Percentiles rank a stretch among this genome's conserved stretches.
Conservation (phyloP, 2,888 invertebrate species). For the Mimumesa dahlbomi region DNA sequence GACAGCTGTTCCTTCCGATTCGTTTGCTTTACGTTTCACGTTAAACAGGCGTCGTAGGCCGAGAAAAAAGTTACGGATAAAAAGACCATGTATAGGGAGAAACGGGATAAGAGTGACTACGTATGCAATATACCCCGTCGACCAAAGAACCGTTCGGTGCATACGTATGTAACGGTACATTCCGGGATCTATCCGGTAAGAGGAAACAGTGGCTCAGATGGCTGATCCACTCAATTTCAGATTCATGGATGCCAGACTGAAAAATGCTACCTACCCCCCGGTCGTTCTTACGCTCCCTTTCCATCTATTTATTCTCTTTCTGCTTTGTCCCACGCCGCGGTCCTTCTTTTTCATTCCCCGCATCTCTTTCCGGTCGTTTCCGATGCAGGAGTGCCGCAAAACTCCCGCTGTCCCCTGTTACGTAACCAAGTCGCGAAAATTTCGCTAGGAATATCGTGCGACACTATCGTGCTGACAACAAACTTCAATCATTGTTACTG, state of each 20-base stretch:
- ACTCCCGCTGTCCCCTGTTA: too few species aligned
- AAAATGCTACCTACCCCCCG: constrained; percentile 64
- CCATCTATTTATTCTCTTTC: constrained; percentile 29
- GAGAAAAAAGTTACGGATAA: not conserved
- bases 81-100: not conserved
- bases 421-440: too few species aligned
- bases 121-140: constrained; percentile 21
- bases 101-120: constrained; percentile 9
- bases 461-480: too few species aligned
- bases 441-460: too few species aligned
- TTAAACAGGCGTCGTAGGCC: not conserved
- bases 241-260: constrained; percentile 71
- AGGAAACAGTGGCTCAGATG: constrained; percentile 63
- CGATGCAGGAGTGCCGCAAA: too few species aligned
- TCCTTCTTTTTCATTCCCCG: too few species aligned
- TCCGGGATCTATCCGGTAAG: constrained; percentile 49
- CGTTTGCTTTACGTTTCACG: not conserved
- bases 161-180: constrained; percentile 27
- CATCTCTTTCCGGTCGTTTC: too few species aligned
- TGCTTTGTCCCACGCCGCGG: constrained; percentile 1
- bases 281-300: constrained; percentile 30
- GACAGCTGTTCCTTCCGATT: not conserved
- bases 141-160: constrained; percentile 18
- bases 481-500: too few species aligned
- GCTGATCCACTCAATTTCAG: constrained; percentile 71